Conservation (phyloP, 1,140 invertebrate genomes). For the Micrasema minimum region DNA sequence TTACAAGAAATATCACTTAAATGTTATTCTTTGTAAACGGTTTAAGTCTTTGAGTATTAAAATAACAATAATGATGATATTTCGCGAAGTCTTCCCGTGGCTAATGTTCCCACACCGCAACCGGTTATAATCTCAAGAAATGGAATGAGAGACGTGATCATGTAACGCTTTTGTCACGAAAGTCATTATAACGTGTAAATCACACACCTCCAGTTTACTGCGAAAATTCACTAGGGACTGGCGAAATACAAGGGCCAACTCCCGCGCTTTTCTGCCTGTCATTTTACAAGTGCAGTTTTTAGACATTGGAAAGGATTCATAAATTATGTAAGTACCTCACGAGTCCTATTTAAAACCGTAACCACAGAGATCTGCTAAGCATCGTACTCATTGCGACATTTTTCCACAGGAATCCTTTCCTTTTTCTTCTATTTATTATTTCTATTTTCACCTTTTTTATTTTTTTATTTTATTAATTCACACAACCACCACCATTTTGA, state of each 20-base stretch:
- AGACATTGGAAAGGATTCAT: too few relatives aligned
- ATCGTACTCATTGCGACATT: too few relatives aligned
- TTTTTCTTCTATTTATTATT: too few relatives aligned
- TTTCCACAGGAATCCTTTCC: not conserved
- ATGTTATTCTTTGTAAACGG: not conserved
- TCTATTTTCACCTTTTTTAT: too few relatives aligned
- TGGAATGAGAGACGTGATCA: slow-evolving; percentile 34
- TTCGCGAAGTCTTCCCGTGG: slow-evolving; percentile 1
- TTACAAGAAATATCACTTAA: not conserved
- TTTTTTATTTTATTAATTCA: too few relatives aligned
- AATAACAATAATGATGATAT: not conserved
- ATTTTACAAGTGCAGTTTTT: too few relatives aligned
- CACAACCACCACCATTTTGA: too few relatives aligned
- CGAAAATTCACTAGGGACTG: not conserved
- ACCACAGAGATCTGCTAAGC: too few relatives aligned
- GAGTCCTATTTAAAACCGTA: too few relatives aligned
- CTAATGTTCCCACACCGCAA: slow-evolving; percentile 20
- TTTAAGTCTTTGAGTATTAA: too few relatives aligned
- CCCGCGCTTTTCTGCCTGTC: not conserved
- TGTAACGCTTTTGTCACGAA: slow-evolving; percentile 1
- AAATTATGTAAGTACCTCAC: too few relatives aligned
- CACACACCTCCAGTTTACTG: too few relatives aligned
- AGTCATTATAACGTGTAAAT: not conserved
- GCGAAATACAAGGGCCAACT: not conserved
- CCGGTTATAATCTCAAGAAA: slow-evolving; percentile 27